phyloP scores from a whole-genome alignment of 1,140 invertebrate genomes.

The Dicyema japonicum region DNA sequence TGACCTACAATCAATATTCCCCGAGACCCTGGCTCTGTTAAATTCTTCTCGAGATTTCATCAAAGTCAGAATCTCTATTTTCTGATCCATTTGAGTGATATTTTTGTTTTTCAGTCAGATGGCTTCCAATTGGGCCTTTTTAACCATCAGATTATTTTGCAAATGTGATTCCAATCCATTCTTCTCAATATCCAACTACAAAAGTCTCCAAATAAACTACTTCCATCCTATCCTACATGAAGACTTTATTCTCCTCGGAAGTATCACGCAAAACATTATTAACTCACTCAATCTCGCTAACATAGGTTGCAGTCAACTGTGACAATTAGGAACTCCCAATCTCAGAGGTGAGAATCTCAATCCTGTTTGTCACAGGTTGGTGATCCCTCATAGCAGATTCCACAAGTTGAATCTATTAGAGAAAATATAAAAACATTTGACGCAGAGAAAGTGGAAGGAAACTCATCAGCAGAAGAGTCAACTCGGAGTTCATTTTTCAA shows the following conservation, averaged over 20 bases:
- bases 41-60: too few relatives aligned
- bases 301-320: constrained; percentile 24
- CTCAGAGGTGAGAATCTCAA: constrained; percentile 26
- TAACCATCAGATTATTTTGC: constrained; percentile 63
- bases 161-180: constrained; percentile 83
- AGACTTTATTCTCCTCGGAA: constrained; percentile 74
- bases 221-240: constrained; percentile 65
- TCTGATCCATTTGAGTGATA: too few relatives aligned
- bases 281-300: constrained; percentile 51
- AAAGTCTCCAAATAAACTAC: constrained; percentile 7
- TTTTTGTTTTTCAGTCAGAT: too few relatives aligned
- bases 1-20: constrained; percentile 10
- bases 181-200: constrained; percentile 55
- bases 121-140: constrained; percentile 44
- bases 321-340: constrained; percentile 22
- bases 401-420: too few relatives aligned
- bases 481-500: too few relatives aligned
- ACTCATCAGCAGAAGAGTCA: too few relatives aligned
- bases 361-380: too few relatives aligned
- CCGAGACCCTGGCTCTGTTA: constrained; percentile 8
- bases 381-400: too few relatives aligned
- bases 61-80: too few relatives aligned
- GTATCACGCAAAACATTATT: constrained; percentile 67
- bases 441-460: too few relatives aligned
- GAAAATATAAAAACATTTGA: too few relatives aligned